A percentile compares a stretch with the other conserved stretches of the same genome.
phyloP scores from a whole-genome alignment of 92 coral and sea anemone species.

The Galaxea fascicularis region DNA sequence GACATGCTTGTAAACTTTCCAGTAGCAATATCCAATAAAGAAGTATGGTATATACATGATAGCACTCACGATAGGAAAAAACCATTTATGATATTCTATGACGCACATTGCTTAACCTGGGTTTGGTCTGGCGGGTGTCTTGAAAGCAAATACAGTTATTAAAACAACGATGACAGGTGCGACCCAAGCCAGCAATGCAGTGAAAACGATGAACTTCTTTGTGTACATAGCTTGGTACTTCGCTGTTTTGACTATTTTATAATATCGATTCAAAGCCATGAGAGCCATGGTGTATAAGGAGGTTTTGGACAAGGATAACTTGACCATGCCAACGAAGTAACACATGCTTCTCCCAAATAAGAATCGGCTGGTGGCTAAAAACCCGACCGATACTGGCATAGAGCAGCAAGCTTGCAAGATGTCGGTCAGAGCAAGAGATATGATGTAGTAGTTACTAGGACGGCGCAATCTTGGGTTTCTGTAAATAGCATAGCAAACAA shows the following conservation, averaged over 20 bases:
- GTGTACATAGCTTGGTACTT: slow-evolving; percentile 14
- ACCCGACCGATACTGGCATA: slow-evolving; percentile 23
- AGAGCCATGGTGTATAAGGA: slow-evolving; percentile 20
- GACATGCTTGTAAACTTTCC: slow-evolving; percentile 14
- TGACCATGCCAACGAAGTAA: neutral
- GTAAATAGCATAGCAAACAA: slow-evolving; percentile 22
- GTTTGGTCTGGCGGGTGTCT: neutral
- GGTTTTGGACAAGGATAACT: neutral
- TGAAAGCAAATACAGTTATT: neutral
- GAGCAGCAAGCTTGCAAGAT: slow-evolving; percentile 12
- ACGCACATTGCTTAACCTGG: neutral
- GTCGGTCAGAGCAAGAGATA: slow-evolving; percentile 27
- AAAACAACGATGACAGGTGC: neutral
- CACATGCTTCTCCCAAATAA: neutral
- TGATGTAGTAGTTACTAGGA: slow-evolving; percentile 36
- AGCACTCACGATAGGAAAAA: neutral
- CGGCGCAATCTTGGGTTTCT: slow-evolving; percentile 13
- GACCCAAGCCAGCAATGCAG: slow-evolving; percentile 5
- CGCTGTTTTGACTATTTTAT: slow-evolving; percentile 29
- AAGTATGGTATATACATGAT: neutral
- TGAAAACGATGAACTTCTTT: slow-evolving; percentile 5
- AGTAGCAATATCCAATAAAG: slow-evolving; percentile 19
- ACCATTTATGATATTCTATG: neutral
- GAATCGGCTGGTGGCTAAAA: slow-evolving; percentile 3
- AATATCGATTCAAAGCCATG: slow-evolving; percentile 33